Conservation (phyloP, 2,113 vertebrate species). For the Xiphorhynchus elegans region DNA sequence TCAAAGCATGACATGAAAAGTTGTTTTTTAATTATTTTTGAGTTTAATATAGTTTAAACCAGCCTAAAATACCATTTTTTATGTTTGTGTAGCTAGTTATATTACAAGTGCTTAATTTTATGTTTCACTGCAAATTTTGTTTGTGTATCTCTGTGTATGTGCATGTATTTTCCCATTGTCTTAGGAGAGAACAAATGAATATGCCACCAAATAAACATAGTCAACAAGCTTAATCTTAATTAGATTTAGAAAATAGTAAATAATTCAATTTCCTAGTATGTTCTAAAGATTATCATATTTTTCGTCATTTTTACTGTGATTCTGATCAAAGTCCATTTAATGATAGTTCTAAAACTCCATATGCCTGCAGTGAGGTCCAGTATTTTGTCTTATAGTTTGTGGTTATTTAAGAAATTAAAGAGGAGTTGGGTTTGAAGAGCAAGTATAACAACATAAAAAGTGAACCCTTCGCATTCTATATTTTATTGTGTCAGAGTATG, state of each 20-base stretch:
- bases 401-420: neutral
- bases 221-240: neutral
- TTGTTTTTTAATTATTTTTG: neutral
- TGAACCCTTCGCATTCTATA: neutral
- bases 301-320: neutral
- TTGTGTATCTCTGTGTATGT: neutral
- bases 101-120: neutral
- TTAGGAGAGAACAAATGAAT: neutral
- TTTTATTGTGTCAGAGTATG: neutral
- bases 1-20: neutral
- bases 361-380: neutral
- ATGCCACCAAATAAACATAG: neutral
- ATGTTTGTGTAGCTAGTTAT: neutral
- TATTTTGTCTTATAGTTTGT: neutral
- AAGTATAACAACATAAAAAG: neutral
- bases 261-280: neutral
- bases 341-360: neutral
- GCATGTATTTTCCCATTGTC: neutral
- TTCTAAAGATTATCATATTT: neutral
- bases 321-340: neutral
- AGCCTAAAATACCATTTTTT: neutral
- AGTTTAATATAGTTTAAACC: neutral
- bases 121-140: neutral
- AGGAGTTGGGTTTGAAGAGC: neutral
- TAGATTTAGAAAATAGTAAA: neutral